Base-by-base conservation (phyloP, 2,113 vertebrate genomes). In the Calonectris borealis region DNA sequence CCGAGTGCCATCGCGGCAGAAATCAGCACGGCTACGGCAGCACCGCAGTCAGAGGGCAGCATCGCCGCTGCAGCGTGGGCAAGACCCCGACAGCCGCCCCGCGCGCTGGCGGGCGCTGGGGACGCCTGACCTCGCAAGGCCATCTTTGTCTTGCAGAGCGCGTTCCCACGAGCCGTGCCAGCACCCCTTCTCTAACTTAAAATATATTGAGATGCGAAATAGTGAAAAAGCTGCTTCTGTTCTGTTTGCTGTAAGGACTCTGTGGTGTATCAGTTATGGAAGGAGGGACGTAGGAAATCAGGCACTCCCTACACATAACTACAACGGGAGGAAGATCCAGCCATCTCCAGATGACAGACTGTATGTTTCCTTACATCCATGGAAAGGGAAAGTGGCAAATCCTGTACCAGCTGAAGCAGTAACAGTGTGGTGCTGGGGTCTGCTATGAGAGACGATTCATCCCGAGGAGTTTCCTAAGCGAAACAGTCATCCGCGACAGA, bases 231-330 rank as follows among this genome's bases (percentile, higher is more conserved):
- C 11, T 65, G 5, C 27, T 72, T 61, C 36, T 48, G 29, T 57
- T 71, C 40, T 55, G 31, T 54, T 46, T 77, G 70, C 84, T 61
- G 21, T 10, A 40, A 84, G 22, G 36, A 32, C 11, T 64, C 84
- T 15, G 57, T 17, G 17, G 42, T 58, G 16, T 17, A n/a, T 36
- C 2, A 0, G 13, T 6, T 25, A 52, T 6, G 34, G 58, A 29
- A 70, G 89, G 72, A 91, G 20, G 25, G 76, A 36, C 15, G 11
- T 0, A 83, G 85, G 88, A 96, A 88, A 96, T 92, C 96, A 96
- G 92, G 92, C 96, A 96, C 77, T 93, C 86, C 49, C 78, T 93
- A 40, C 34, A 34, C 8, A 10, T 2, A 34, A 38, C 20, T 32
- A 12, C 26, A 36, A 25, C 0, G 6, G 26, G 31, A 89, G 72